Percentiles rank a stretch among this genome's conserved stretches.
These are phyloP conservation scores for Amblyopsis hoosieri DNA, from an alignment of 2,797 vertebrate genomes.

Conservation along the genomic window DNA sequence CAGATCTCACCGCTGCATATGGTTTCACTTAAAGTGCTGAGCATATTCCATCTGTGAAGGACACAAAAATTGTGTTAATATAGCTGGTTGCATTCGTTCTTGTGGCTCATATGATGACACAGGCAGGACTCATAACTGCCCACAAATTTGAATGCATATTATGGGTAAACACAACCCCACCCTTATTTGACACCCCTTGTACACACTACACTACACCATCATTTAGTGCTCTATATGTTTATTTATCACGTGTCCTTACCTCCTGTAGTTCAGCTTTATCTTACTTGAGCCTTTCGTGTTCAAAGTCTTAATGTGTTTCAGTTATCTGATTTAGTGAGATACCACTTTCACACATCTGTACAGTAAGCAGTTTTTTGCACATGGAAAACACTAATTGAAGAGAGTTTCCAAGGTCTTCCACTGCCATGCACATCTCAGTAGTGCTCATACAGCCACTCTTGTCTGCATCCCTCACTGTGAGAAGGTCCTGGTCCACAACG, in stretches of 20 bases:
- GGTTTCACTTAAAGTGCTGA: neutral
- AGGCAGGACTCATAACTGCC: too few relatives aligned
- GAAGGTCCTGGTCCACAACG: conserved; percentile 57
- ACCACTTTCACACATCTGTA: neutral
- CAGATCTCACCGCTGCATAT: neutral
- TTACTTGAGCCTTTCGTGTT: conserved; percentile 49
- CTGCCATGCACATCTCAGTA: conserved; percentile 71
- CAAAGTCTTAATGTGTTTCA: conserved; percentile 58
- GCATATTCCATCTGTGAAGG: neutral
- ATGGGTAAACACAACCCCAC: too few relatives aligned
- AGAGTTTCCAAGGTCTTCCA: conserved; percentile 42
- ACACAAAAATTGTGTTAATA: neutral
- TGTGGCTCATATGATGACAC: too few relatives aligned
- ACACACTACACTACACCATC: too few relatives aligned
- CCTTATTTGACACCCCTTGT: too few relatives aligned
- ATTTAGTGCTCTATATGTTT: neutral
- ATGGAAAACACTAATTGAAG: too few relatives aligned
- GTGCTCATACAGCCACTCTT: conserved; percentile 70
- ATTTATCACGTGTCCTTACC: conserved; percentile 35
- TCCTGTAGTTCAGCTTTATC: conserved; percentile 51
- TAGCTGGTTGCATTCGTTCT: too few relatives aligned
- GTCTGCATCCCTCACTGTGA: conserved; percentile 65
- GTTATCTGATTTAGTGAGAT: neutral
- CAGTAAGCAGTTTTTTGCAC: too few relatives aligned
- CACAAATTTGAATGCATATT: too few relatives aligned